phyloP scores from a whole-genome alignment of 2,888 invertebrate species.

The Hetaerina titia region DNA sequence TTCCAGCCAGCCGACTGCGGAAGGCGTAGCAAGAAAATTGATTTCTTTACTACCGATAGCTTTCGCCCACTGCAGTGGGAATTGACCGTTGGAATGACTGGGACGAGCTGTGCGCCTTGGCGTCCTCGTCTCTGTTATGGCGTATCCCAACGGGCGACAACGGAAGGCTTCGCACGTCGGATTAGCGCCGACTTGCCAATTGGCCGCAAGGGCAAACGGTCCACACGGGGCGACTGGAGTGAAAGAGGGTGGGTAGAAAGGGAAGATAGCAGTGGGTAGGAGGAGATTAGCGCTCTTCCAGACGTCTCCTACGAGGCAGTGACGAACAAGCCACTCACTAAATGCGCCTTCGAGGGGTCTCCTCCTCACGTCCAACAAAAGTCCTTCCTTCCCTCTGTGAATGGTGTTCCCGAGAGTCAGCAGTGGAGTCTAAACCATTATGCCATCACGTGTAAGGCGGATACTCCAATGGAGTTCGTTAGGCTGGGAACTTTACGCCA shows the following conservation, averaged over 20 bases:
- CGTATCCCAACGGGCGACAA: background rate
- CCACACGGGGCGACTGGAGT: background rate
- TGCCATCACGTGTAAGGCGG: background rate
- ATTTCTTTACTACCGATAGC: background rate
- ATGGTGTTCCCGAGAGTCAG: background rate
- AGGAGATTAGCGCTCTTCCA: constrained; percentile 7
- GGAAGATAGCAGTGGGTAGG: background rate
- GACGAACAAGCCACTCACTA: background rate
- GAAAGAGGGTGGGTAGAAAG: background rate
- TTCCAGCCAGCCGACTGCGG: background rate
- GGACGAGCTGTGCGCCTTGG: background rate
- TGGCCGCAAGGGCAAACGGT: constrained; percentile 7
- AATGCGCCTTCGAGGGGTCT: background rate
- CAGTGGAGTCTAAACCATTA: background rate
- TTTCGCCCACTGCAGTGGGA: background rate
- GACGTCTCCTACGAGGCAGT: background rate
- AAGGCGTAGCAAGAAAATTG: background rate
- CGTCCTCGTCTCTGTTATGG: background rate
- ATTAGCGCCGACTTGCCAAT: constrained; percentile 1
- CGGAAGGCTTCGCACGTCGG: constrained; percentile 11
- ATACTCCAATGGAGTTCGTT: background rate
- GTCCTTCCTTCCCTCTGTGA: background rate
- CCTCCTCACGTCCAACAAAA: background rate
- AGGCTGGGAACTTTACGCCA: background rate
- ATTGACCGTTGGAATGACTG: no score